Base-by-base conservation (phyloP, 1,140 invertebrate species). In the Eueides isabella region DNA sequence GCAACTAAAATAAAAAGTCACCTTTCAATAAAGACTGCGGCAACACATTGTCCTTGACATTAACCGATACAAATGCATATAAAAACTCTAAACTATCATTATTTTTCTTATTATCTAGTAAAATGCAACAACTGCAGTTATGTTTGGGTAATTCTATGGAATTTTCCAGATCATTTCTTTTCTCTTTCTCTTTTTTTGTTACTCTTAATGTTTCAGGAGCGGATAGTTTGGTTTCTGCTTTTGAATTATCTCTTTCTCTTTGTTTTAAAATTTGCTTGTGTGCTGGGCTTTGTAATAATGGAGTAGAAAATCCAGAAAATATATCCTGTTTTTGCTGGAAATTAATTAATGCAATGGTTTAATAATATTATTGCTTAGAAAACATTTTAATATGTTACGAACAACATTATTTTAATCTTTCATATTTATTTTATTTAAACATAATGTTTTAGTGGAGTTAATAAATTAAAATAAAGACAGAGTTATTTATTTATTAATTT, bases 281-380 rank as follows among this genome's bases (percentile, higher is more conserved):
- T 16, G 68, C 35, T n/a, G 80, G 75, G 14, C 75, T 84, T 61
- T 81, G 55, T n/a, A 73, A 77, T 3, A 90, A 66, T 31, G 68
- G 85, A 61, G 69, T 72, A 31, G 85, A 75, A 71, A 90, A 86
- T 38, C 87, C 87, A 12, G 83, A 76, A 71, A 90, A 91, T 48
- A 90, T 82, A 41, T 92, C 89, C 62, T 83, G 88, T 66, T 86
- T 92, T 86, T 91, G 84, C 90, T 92, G 81, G 29, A 79, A 83
- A 35, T 72, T 7, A 61, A 55, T 55, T 11, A 4, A 23, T 19
- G 11, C 23, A 55, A 12, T 55, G 19, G n/a, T 48, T 23, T 2
- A 7, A 19, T 38, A 16, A 38, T 38, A 6, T 19, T 7, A 1
- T n/a, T n/a, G n/a, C n/a, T n/a, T 29, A 29, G 7, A 11, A 62